A percentile compares a stretch with the other conserved stretches of the same genome.
These are phyloP conservation scores for Lepus europaeus DNA, from an alignment of 2,113 vertebrate genomes.

Conservation along the genomic window DNA sequence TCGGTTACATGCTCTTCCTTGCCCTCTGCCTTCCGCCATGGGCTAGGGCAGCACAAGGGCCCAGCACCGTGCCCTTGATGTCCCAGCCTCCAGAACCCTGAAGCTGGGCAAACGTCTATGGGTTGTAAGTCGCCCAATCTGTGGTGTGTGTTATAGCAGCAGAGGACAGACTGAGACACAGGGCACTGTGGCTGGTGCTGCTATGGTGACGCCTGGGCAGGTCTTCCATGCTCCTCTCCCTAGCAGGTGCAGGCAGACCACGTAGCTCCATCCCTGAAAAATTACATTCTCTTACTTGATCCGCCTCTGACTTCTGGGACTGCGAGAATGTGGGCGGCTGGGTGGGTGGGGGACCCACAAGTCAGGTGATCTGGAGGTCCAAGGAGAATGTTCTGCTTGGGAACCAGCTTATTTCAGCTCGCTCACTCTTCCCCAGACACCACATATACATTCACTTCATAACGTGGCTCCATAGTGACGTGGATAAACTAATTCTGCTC, in stretches of 20 bases:
- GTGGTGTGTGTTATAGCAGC: background rate
- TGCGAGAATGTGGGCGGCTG: background rate
- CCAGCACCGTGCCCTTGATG: background rate
- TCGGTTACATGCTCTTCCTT: no score
- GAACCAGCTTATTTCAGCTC: background rate
- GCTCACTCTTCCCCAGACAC: background rate
- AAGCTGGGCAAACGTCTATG: background rate
- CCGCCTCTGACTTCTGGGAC: background rate
- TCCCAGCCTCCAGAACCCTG: background rate
- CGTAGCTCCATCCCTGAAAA: background rate
- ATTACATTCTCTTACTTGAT: background rate
- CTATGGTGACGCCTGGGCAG: background rate
- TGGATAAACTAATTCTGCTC: background rate
- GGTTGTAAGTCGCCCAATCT: background rate
- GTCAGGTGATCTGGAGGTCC: no score
- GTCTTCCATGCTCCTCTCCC: background rate
- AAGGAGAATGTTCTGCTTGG: background rate
- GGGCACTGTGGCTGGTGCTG: background rate
- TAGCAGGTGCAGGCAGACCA: background rate
- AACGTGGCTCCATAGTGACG: background rate
- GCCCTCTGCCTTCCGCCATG: background rate
- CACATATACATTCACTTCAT: background rate
- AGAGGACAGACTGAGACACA: background rate
- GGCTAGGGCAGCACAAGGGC: background rate
- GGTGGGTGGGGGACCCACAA: background rate